phyloP scores from a whole-genome alignment of 1,140 invertebrate genomes.

The Schlechtendalia chinensis region DNA sequence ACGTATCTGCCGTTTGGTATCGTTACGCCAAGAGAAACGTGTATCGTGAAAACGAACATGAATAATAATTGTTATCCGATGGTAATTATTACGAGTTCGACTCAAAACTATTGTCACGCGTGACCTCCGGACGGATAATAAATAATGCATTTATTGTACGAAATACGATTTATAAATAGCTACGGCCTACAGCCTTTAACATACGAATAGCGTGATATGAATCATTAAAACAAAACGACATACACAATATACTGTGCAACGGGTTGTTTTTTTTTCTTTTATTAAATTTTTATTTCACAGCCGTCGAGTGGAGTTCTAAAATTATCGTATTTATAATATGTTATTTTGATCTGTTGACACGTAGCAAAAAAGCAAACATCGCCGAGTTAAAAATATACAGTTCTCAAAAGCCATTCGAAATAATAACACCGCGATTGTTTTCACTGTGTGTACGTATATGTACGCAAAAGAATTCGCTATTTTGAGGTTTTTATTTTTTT shows the following conservation, averaged over 20 bases:
- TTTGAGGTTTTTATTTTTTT: no score
- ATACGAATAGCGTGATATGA: neutral
- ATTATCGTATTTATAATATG: neutral
- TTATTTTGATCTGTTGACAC: no score
- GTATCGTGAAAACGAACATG: neutral
- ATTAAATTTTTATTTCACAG: no score
- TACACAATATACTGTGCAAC: neutral
- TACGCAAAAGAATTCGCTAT: no score
- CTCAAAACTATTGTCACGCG: neutral
- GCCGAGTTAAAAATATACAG: no score
- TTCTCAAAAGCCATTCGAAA: no score
- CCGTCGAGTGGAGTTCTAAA: neutral
- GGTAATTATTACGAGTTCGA: constrained; percentile 18
- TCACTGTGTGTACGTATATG: no score
- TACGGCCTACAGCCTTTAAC: neutral
- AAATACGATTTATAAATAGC: neutral
- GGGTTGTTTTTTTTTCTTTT: neutral
- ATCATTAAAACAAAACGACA: neutral
- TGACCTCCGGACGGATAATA: neutral
- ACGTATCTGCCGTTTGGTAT: neutral
- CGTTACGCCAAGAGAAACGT: neutral
- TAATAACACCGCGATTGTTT: no score
- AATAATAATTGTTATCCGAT: constrained; percentile 1
- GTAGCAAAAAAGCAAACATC: no score
- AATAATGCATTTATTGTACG: neutral